These are phyloP conservation scores for Gallirallus australis DNA, from an alignment of 2,797 vertebrate species.

Conservation along the genomic window DNA sequence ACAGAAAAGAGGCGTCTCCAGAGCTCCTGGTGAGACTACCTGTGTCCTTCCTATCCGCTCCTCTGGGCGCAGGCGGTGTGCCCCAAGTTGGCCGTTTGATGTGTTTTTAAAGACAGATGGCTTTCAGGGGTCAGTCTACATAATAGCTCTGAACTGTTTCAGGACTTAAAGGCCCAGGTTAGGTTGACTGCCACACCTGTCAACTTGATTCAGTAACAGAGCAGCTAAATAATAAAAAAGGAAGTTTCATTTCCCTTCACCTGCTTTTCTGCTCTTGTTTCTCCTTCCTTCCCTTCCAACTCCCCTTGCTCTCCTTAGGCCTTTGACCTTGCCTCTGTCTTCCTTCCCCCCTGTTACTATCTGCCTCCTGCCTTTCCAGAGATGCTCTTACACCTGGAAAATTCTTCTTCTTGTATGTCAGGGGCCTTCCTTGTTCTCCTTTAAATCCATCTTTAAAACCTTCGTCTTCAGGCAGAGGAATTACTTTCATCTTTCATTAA, in stretches of 20 bases:
- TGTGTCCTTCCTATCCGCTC: not conserved
- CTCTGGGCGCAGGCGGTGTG: rapidly evolving
- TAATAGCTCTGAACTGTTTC: not conserved
- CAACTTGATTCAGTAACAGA: constrained; percentile 12
- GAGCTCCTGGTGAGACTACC: not conserved
- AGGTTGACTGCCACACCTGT: not conserved
- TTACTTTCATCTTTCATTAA: constrained; percentile 39
- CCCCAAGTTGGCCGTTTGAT: not conserved
- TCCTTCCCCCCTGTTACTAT: not conserved
- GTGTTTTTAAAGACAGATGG: not conserved
- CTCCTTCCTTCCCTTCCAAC: not conserved
- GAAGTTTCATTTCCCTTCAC: constrained; percentile 55
- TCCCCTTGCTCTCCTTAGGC: not conserved
- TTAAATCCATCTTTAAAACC: constrained; percentile 18
- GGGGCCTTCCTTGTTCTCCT: not conserved
- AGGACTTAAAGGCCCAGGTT: not conserved
- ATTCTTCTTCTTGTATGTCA: not conserved
- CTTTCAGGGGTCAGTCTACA: not conserved
- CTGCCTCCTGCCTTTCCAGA: not conserved
- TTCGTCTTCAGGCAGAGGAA: not conserved
- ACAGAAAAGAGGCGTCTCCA: not conserved
- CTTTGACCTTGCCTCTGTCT: constrained; percentile 17
- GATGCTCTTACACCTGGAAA: not conserved
- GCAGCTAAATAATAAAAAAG: constrained; percentile 35
- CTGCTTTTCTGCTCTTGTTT: constrained; percentile 32